Base-by-base conservation (phyloP, 2,888 invertebrate genomes). In the Ophonus ardosiacus region DNA sequence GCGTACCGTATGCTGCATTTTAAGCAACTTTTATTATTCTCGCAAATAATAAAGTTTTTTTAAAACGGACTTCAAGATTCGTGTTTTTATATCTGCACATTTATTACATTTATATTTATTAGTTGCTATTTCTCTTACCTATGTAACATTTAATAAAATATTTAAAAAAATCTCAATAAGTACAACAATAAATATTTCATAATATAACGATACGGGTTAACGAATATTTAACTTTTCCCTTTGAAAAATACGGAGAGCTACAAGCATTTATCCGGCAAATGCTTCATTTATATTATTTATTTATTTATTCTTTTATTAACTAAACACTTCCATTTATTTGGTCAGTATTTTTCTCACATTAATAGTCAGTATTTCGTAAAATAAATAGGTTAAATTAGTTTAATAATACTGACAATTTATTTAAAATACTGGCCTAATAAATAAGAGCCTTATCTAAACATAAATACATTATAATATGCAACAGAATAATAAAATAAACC, bases 101-200 rank as follows among this genome's bases (percentile, higher is more conserved):
- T 78, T 78, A 84, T 80, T 61, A 80, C 80, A 83, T 65, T 57
- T 40, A 71, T 59, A 83, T 83, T 84, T 51, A 78, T 78, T 83
- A 78, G 61, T 61, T 80, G 40, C 80, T 84, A 84, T 51, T 84
- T 78, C 17, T 61, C 63, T 84, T 80, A 61, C 18, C 59, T 59
- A 78, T 24, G 17, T 84, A 84, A 84, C 84, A 84, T 84, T 84
- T 40, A 76, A 78, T 84, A 84, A 84, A 84, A 83, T 83, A 76
- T 83, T 74, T 76, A 24, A 43, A 78, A 78, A 78, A 78, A 84
- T 56, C 43, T 71, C 31, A 84, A 84, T 74, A 4, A 31, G 31
- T 31, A 78, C 31, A 63, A 61, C 63, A 84, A 78, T 78, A 76
- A 78, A 76, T 59, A 84, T 84, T 84, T 78, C 31, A 84, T 78